phyloP scores from a whole-genome alignment of 1,140 invertebrate genomes.

The Dolichoris vasculosae region DNA sequence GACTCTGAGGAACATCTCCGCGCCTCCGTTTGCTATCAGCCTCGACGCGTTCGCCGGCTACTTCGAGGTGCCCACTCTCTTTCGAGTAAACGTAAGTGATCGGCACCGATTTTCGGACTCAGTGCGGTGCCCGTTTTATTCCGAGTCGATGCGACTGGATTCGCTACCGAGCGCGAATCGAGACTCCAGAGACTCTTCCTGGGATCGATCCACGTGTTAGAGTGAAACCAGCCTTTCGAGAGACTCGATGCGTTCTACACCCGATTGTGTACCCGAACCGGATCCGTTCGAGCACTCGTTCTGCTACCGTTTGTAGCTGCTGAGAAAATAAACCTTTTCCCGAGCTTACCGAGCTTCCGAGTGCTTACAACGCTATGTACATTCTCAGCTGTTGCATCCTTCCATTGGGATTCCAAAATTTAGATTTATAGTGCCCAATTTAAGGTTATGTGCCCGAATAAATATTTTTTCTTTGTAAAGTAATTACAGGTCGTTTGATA shows the following conservation, averaged over 20 bases:
- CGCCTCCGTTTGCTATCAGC: constrained; percentile 85
- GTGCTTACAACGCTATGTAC: background rate
- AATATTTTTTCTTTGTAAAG: background rate
- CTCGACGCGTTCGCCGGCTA: constrained; percentile 84
- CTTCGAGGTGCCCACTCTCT: constrained; percentile 89
- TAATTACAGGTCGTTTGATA: too few species aligned
- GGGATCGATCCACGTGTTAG: background rate
- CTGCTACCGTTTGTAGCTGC: too few species aligned
- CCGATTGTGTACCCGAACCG: too few species aligned
- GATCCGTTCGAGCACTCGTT: too few species aligned
- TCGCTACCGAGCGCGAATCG: background rate
- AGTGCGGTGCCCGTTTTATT: background rate
- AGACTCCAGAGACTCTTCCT: background rate
- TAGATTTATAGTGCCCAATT: background rate
- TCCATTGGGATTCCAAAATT: background rate
- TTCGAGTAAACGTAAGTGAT: constrained; percentile 80
- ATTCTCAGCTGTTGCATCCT: background rate
- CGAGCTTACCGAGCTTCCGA: background rate
- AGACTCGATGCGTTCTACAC: too few species aligned
- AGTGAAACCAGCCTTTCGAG: background rate
- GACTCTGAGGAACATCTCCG: constrained; percentile 85
- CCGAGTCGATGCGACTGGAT: background rate
- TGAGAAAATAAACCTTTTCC: background rate
- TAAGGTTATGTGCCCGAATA: background rate
- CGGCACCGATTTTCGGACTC: background rate